Evolutionary conservation across 2,888 invertebrate species (phyloP).

Genomic region (Antitype chi): DNA sequence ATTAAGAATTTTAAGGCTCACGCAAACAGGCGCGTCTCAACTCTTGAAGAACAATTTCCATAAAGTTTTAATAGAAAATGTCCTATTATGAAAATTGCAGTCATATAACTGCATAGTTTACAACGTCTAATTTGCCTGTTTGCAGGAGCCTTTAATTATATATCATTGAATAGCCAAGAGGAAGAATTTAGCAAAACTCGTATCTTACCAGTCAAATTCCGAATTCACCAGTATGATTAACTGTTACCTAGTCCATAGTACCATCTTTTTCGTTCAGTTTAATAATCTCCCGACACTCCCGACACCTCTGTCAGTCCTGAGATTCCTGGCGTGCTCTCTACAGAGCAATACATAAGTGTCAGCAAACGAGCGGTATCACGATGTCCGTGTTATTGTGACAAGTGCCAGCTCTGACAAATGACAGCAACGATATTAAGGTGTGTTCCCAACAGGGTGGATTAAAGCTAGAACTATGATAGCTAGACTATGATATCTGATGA

Average conservation of each 20-base stretch:
- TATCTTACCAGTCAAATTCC: background rate
- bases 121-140: too few relatives aligned
- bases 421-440: constrained; percentile 26
- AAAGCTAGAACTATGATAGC: background rate
- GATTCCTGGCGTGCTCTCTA: constrained; percentile 35
- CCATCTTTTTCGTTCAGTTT: constrained; percentile 6
- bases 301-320: constrained; percentile 30
- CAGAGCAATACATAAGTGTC: constrained; percentile 57
- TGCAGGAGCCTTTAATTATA: too few relatives aligned
- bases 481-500: too few relatives aligned
- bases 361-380: constrained; percentile 31
- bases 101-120: too few relatives aligned
- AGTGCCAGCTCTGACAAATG: constrained; percentile 57
- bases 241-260: background rate
- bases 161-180: too few relatives aligned
- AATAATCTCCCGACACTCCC: constrained; percentile 22
- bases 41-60: too few relatives aligned
- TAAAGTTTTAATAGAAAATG: too few relatives aligned
- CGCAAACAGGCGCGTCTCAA: too few relatives aligned
- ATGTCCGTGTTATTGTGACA: constrained; percentile 30
- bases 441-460: background rate
- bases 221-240: background rate
- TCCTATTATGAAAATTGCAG: too few relatives aligned
- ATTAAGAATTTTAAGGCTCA: too few relatives aligned
- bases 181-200: too few relatives aligned